Conservation (phyloP, 2,113 vertebrate genomes). For the Erythrocebus patas region DNA sequence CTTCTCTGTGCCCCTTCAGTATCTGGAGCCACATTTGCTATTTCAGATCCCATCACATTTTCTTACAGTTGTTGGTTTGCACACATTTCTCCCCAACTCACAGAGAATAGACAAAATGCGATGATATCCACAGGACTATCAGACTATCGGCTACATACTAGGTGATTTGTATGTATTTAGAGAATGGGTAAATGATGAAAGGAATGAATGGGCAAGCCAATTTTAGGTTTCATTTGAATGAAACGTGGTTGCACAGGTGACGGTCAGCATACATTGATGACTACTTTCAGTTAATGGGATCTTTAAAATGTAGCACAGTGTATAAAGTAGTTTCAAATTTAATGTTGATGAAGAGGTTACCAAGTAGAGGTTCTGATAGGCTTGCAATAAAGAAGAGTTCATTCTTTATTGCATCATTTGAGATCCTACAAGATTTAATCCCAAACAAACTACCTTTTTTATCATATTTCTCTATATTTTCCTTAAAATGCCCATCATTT, state of each 20-base stretch:
- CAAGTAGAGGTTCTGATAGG: neutral
- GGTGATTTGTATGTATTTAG: neutral
- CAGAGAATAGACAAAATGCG: neutral
- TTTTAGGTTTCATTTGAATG: neutral
- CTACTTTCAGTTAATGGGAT: neutral
- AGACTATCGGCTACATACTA: neutral
- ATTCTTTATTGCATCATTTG: neutral
- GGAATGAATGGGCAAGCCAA: neutral
- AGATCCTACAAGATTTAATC: neutral
- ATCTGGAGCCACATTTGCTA: neutral
- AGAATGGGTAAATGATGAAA: neutral
- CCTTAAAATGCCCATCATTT: neutral
- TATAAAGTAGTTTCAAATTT: neutral
- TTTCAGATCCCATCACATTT: neutral
- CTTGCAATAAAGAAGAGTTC: neutral
- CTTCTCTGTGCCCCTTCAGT: neutral
- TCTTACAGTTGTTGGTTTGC: neutral
- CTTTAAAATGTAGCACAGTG: neutral
- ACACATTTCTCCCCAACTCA: neutral
- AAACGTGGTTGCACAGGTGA: neutral
- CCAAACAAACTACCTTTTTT: neutral
- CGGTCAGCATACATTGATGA: neutral
- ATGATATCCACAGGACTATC: neutral
- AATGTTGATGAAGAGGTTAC: neutral
- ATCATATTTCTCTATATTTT: neutral